Conservation (phyloP, 2,888 invertebrate genomes). For the Galerucella pusilla region DNA sequence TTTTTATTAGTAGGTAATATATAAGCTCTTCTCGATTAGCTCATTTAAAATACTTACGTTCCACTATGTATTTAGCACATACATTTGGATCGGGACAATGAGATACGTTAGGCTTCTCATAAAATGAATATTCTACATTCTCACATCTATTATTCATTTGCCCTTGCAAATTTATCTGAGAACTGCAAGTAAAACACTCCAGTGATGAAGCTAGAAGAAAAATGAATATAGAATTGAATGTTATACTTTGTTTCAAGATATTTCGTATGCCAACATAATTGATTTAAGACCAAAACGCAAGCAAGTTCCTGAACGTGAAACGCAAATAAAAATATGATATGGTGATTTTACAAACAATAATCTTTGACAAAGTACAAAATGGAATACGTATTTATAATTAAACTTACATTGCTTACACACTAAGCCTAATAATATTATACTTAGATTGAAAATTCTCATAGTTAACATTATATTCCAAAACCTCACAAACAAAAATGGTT, state of each 20-base stretch:
- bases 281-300: too few species aligned
- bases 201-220: constrained; percentile 44
- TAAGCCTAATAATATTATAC: constrained; percentile 2
- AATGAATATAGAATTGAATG: background rate
- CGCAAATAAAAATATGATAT: too few species aligned
- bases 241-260: too few species aligned
- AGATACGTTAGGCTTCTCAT: constrained; percentile 44
- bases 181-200: constrained; percentile 54
- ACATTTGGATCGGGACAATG: constrained; percentile 51
- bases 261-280: too few species aligned
- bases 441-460: background rate
- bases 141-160: constrained; percentile 48
- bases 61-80: constrained; percentile 56
- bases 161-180: constrained; percentile 43
- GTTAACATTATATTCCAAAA: background rate
- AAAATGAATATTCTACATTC: constrained; percentile 40
- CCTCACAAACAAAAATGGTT: background rate
- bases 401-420: constrained; percentile 10
- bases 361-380: background rate
- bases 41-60: constrained; percentile 49
- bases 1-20: background rate
- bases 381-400: background rate
- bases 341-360: too few species aligned
- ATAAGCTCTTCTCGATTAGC: background rate
- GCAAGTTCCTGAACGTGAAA: too few species aligned